These are phyloP conservation scores for Percopsis omiscomaycus DNA, from an alignment of 2,797 vertebrate species.

Conservation along the genomic window DNA sequence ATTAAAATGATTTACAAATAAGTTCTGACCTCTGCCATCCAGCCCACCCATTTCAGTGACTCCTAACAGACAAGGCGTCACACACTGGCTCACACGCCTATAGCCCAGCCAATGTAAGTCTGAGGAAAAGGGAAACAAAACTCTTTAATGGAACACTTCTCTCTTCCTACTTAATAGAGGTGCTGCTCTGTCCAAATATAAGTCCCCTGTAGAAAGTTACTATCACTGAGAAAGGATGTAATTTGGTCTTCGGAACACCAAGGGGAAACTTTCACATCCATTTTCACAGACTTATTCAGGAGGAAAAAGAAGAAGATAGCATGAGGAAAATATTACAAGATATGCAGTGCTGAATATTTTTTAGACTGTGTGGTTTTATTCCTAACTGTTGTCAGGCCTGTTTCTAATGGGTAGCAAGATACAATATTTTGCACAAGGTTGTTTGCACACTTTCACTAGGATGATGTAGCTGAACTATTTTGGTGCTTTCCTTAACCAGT, in stretches of 20 bases:
- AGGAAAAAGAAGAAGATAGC: not conserved
- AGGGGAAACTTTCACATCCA: conserved; percentile 45
- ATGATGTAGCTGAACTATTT: too few species aligned
- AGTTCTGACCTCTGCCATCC: not conserved
- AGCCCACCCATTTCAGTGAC: conserved; percentile 3
- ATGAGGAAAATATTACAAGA: not conserved
- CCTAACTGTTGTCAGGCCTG: not conserved
- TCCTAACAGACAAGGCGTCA: not conserved
- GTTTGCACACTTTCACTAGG: not conserved
- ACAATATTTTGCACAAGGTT: not conserved
- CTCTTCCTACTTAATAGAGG: conserved; percentile 55
- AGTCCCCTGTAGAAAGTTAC: not conserved
- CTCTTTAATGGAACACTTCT: conserved; percentile 59
- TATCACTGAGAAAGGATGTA: conserved; percentile 9
- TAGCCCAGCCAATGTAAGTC: conserved; percentile 2
- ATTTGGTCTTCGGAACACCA: conserved; percentile 2
- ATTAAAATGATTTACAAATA: too few species aligned
- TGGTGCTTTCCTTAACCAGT: too few species aligned
- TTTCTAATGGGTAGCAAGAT: not conserved
- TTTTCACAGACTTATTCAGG: conserved; percentile 22
- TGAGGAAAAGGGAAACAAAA: conserved; percentile 70
- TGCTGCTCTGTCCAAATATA: not conserved
- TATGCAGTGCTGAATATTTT: too few species aligned
- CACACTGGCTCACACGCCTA: not conserved
- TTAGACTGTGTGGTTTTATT: not conserved